Evolutionary conservation across 2,888 invertebrate species (phyloP).

Genomic region (Galerucella pusilla): DNA sequence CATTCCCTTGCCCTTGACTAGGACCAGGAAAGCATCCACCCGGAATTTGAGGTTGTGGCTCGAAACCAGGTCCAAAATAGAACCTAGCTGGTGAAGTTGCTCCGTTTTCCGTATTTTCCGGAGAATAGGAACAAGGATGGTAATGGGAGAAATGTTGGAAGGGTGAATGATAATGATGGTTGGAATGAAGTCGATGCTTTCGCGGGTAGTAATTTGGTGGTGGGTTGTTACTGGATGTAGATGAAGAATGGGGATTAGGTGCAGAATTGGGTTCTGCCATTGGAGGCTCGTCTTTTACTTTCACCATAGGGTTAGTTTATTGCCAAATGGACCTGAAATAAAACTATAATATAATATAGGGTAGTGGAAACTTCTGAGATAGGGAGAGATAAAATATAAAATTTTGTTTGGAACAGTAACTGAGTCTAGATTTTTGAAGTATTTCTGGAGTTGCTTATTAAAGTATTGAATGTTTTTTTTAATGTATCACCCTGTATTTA

Average conservation of each 20-base stretch:
- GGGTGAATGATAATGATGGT: conserved; percentile 68
- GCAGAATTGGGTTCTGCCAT: conserved; percentile 60
- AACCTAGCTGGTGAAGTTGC: conserved; percentile 68
- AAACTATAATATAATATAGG: not conserved
- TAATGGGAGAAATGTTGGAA: conserved; percentile 63
- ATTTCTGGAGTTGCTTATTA: no score
- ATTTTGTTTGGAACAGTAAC: no score
- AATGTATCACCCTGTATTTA: no score
- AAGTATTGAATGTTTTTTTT: no score
- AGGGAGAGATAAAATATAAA: no score
- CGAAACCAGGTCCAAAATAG: conserved; percentile 72
- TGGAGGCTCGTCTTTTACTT: conserved; percentile 64
- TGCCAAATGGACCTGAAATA: conserved; percentile 37
- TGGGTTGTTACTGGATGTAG: conserved; percentile 29
- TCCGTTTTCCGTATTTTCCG: conserved; percentile 65
- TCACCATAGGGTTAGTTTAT: conserved; percentile 60
- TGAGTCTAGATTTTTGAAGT: no score
- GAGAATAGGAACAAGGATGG: conserved; percentile 67
- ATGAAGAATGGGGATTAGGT: conserved; percentile 47
- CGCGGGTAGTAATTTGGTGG: conserved; percentile 38
- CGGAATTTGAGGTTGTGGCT: conserved; percentile 65
- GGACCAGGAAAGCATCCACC: conserved; percentile 53
- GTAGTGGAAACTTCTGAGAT: no score
- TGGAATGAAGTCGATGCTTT: conserved; percentile 54
- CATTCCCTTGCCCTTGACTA: conserved; percentile 59